A percentile compares a stretch with the other conserved stretches of the same genome.
phyloP scores from a whole-genome alignment of 2,797 vertebrate genomes.

The Sebastes ruberrimus region DNA sequence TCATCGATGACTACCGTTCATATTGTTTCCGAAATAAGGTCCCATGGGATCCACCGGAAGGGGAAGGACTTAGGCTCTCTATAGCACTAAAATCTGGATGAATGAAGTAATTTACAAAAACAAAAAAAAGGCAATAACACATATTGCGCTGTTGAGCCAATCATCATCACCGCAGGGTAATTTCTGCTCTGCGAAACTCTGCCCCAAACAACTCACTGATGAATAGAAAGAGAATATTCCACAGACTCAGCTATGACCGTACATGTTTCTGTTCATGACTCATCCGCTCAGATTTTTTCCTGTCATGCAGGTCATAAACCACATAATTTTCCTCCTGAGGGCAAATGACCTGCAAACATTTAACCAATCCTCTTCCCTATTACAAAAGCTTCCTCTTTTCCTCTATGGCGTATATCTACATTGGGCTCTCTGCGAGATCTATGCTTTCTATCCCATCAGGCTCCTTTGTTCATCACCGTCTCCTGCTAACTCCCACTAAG shows the following conservation, averaged over 20 bases:
- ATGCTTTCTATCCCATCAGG: neutral
- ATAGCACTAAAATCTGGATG: too few relatives aligned
- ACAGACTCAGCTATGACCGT: neutral
- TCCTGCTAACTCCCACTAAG: constrained; percentile 36
- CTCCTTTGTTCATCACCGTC: constrained; percentile 23
- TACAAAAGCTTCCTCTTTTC: neutral
- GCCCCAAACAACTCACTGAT: neutral
- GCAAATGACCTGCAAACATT: constrained; percentile 21
- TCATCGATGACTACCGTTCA: too few relatives aligned
- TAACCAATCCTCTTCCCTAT: neutral
- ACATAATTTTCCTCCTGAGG: constrained; percentile 25
- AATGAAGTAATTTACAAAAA: too few relatives aligned
- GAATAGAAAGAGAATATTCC: neutral
- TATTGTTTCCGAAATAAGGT: too few relatives aligned
- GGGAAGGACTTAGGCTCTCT: too few relatives aligned
- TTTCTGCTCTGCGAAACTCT: too few relatives aligned
- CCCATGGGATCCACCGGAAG: too few relatives aligned
- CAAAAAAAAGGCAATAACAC: too few relatives aligned
- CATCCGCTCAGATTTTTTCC: neutral
- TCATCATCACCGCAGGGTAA: too few relatives aligned
- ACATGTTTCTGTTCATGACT: neutral
- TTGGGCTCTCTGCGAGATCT: neutral
- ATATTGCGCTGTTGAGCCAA: too few relatives aligned
- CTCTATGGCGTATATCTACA: neutral
- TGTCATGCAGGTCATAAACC: constrained; percentile 1